phyloP scores from a whole-genome alignment of 2,797 vertebrate species.

The Danio kyathit region DNA sequence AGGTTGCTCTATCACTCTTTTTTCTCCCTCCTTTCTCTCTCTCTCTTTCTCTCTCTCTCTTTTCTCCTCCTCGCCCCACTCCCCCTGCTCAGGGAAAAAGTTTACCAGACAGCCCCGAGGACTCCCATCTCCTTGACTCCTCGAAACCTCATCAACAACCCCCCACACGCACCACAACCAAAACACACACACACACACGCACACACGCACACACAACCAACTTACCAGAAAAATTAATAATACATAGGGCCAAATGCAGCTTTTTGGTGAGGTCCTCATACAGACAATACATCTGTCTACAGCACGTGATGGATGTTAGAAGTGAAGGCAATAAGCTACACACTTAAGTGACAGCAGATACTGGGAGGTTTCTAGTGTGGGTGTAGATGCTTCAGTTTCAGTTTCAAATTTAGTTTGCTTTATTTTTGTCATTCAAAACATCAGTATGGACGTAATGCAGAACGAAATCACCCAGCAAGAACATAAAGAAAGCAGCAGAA shows the following conservation, averaged over 20 bases:
- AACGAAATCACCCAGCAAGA: too few relatives aligned
- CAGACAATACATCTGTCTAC: conserved; percentile 43
- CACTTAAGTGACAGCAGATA: not conserved
- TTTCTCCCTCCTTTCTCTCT: not conserved
- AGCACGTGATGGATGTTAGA: conserved; percentile 32
- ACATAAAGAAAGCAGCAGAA: too few relatives aligned
- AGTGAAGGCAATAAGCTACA: conserved; percentile 18
- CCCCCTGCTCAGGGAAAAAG: conserved; percentile 12
- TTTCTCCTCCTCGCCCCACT: not conserved
- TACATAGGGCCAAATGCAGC: conserved; percentile 61
- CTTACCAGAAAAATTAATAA: conserved; percentile 63
- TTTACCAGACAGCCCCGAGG: conserved; percentile 62
- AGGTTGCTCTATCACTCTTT: conserved; percentile 8
- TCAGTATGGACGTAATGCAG: not conserved
- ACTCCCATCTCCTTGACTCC: conserved; percentile 51
- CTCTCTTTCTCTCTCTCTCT: not conserved
- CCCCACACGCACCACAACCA: conserved; percentile 22
- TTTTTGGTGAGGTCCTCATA: conserved; percentile 54
- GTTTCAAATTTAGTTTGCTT: not conserved
- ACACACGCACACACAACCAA: conserved; percentile 13
- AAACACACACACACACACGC: conserved; percentile 13
- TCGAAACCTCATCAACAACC: conserved; percentile 31
- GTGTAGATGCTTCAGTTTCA: not conserved
- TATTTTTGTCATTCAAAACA: too few relatives aligned
- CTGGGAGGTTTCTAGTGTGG: not conserved